phyloP scores from a whole-genome alignment of 2,797 vertebrate genomes.

The Hippocampus kuda region DNA sequence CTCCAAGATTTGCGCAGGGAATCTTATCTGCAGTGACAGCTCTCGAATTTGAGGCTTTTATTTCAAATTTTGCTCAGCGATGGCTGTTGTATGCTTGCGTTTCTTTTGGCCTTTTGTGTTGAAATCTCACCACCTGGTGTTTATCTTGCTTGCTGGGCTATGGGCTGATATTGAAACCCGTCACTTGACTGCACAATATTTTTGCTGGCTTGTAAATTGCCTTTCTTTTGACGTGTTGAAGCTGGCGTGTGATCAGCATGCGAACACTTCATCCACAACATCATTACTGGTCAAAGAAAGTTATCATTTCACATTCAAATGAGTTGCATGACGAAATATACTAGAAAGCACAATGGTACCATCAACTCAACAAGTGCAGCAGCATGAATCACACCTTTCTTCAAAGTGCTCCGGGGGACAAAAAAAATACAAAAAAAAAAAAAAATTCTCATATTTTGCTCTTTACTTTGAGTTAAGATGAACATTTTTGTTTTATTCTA shows the following conservation, averaged over 20 bases:
- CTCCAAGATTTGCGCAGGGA: slow-evolving; percentile 31
- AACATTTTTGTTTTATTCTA: too few relatives aligned
- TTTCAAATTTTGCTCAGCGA: slow-evolving; percentile 34
- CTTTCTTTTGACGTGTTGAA: slow-evolving; percentile 36
- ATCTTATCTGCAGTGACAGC: slow-evolving; percentile 43
- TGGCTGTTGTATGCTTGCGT: slow-evolving; percentile 13
- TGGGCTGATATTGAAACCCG: slow-evolving; percentile 28
- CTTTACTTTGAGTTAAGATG: background rate
- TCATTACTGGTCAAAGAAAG: background rate
- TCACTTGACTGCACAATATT: slow-evolving; percentile 18
- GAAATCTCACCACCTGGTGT: slow-evolving; percentile 15
- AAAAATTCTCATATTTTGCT: background rate
- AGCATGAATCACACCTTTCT: background rate
- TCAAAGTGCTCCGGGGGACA: background rate
- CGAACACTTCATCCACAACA: background rate
- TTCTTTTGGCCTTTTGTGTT: slow-evolving; percentile 27
- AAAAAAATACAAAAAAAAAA: too few relatives aligned
- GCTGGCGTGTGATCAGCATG: slow-evolving; percentile 38
- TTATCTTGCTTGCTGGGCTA: slow-evolving; percentile 31
- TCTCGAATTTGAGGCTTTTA: slow-evolving; percentile 18
- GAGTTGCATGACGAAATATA: background rate
- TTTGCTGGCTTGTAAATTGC: slow-evolving; percentile 43
- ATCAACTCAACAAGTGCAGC: background rate
- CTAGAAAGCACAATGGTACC: background rate
- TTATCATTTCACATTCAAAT: background rate